A percentile compares a stretch with the other conserved stretches of the same genome.
Evolutionary conservation across 2,888 invertebrate genomes (phyloP).

Genomic region (Prosapia bicincta): DNA sequence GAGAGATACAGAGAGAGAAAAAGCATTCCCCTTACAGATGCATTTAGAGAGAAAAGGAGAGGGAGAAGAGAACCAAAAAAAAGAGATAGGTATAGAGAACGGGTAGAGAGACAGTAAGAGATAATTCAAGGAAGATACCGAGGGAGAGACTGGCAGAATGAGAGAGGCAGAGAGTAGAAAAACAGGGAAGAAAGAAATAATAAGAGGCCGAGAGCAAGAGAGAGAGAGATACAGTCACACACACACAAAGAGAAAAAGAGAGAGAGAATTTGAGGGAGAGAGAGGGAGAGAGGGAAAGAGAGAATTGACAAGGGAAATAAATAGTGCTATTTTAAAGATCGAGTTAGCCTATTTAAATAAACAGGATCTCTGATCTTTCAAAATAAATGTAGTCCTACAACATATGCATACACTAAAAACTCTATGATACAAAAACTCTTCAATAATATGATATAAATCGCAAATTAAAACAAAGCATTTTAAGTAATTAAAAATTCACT

Average conservation of each 20-base stretch:
- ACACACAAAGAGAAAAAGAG: background rate
- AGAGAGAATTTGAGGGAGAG: slow-evolving; percentile 4
- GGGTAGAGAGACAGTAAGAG: slow-evolving; percentile 3
- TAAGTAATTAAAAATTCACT: no score
- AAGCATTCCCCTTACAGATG: no score
- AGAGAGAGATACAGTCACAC: background rate
- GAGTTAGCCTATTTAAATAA: no score
- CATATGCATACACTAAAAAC: no score
- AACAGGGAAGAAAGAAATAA: background rate
- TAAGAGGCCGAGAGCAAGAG: background rate
- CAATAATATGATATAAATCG: no score
- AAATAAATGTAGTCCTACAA: no score
- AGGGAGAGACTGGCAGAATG: background rate
- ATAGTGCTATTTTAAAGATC: no score
- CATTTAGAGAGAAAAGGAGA: background rate
- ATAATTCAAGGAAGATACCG: background rate
- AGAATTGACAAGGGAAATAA: background rate
- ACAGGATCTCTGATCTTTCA: no score
- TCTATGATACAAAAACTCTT: no score
- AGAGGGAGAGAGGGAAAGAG: slow-evolving; percentile 6
- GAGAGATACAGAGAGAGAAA: no score
- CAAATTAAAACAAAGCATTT: no score
- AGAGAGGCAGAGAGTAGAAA: slow-evolving; percentile 1
- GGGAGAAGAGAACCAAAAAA: background rate
- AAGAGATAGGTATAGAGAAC: background rate